Evolutionary conservation across 92 coral and sea anemone genomes (phyloP).

Genomic region (Pocillopora grandis): DNA sequence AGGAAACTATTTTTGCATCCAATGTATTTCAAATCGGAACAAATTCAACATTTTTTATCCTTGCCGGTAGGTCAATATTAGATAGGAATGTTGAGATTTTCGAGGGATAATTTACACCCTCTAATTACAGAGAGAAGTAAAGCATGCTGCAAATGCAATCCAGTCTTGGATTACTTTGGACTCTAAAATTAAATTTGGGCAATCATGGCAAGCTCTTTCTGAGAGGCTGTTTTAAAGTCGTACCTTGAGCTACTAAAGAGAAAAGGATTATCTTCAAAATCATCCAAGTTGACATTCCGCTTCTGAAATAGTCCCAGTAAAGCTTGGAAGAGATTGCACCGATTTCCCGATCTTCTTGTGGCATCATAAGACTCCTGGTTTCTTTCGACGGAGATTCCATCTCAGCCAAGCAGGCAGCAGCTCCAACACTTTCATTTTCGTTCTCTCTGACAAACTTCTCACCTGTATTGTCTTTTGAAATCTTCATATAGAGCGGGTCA

Average conservation of each 20-base stretch:
- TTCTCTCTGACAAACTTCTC: not conserved
- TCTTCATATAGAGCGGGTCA: not conserved
- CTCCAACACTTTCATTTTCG: not conserved
- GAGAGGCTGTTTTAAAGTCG: not conserved
- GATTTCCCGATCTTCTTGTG: conserved; percentile 7
- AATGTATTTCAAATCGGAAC: too few species aligned
- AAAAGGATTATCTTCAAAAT: not conserved
- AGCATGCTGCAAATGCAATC: too few species aligned
- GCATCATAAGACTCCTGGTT: not conserved
- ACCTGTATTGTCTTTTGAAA: not conserved
- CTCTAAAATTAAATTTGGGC: too few species aligned
- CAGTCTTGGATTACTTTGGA: too few species aligned
- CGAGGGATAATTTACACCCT: too few species aligned
- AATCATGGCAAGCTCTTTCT: too few species aligned
- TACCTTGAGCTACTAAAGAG: not conserved
- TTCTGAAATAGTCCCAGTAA: conserved; percentile 10
- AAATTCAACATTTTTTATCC: too few species aligned
- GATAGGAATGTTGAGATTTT: too few species aligned
- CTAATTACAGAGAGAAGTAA: too few species aligned
- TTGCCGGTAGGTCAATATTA: too few species aligned
- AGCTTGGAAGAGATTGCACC: conserved; percentile 2
- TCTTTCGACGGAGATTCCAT: not conserved
- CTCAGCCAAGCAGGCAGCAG: not conserved
- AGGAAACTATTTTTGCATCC: not conserved
- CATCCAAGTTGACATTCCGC: not conserved